Evolutionary conservation across 37 sponge, comb jelly and placozoan species (phyloP).

Genomic region (Spongia lamella): DNA sequence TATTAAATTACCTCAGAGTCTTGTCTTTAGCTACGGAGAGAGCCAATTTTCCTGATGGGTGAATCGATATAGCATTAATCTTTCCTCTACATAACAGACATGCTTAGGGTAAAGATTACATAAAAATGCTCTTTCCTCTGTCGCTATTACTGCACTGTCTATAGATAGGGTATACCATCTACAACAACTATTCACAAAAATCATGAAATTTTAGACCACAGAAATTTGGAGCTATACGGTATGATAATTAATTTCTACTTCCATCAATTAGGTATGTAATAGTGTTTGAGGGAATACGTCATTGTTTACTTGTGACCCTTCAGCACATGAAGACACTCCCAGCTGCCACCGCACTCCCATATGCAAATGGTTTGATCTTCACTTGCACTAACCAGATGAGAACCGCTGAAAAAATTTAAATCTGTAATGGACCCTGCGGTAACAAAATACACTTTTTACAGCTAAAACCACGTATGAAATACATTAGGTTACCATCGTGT

Average conservation of each 20-base stretch:
- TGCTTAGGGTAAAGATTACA: background rate
- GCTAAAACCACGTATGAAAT: background rate
- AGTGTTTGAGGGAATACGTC: background rate
- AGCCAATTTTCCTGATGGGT: constrained; percentile 66
- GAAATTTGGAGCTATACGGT: too few relatives aligned
- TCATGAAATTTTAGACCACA: background rate
- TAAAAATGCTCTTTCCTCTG: too few relatives aligned
- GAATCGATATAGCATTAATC: constrained; percentile 46
- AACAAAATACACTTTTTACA: too few relatives aligned
- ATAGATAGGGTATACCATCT: background rate
- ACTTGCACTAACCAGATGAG: constrained; percentile 65
- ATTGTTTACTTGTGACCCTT: constrained; percentile 66
- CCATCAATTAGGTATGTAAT: background rate
- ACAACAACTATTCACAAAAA: background rate
- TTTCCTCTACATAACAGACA: constrained; percentile 21
- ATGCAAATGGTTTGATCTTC: constrained; percentile 65
- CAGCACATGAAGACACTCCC: constrained; percentile 49
- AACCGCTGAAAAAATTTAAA: constrained; percentile 39
- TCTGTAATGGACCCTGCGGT: constrained; percentile 56
- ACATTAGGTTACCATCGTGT: constrained; percentile 50
- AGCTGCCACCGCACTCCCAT: constrained; percentile 47
- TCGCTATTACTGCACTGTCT: background rate
- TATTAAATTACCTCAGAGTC: constrained; percentile 47
- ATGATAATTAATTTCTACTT: too few relatives aligned
- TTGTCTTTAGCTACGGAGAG: constrained; percentile 70